phyloP scores from a whole-genome alignment of 2,888 invertebrate species.

The Parochlus steinenii region DNA sequence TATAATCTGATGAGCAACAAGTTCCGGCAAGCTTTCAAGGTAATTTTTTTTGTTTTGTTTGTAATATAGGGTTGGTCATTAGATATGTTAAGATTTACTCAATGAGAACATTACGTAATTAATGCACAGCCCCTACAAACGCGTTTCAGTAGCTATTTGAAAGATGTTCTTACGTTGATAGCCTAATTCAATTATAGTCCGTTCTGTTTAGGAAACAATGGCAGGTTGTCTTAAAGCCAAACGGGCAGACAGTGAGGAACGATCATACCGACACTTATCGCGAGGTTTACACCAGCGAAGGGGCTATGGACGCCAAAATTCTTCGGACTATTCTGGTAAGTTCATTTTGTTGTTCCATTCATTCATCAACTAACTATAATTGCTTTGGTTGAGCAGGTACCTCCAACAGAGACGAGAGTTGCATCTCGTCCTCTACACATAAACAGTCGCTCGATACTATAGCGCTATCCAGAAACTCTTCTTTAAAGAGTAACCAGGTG shows the following conservation, averaged over 20 bases:
- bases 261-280: conserved; percentile 42
- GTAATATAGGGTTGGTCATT: too few relatives aligned
- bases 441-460: conserved; percentile 10
- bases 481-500: conserved; percentile 1
- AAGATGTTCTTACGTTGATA: conserved; percentile 14
- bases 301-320: conserved; percentile 31
- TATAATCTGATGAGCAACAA: conserved; percentile 11
- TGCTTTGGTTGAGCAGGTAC: conserved; percentile 1
- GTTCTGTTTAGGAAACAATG: conserved; percentile 41
- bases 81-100: too few relatives aligned
- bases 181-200: conserved; percentile 21
- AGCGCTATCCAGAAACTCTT: conserved; percentile 8
- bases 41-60: neutral
- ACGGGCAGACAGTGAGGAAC: conserved; percentile 26
- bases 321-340: conserved; percentile 31
- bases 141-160: neutral
- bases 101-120: neutral
- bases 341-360: conserved; percentile 1
- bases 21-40: conserved; percentile 9
- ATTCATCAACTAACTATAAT: neutral
- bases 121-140: neutral
- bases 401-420: conserved; percentile 8
- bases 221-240: conserved; percentile 24
- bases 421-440: conserved; percentile 9
- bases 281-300: conserved; percentile 32